Percentiles rank a stretch among this genome's conserved stretches.
phyloP scores from a whole-genome alignment of 2,888 invertebrate genomes.

The Andrena fulva region DNA sequence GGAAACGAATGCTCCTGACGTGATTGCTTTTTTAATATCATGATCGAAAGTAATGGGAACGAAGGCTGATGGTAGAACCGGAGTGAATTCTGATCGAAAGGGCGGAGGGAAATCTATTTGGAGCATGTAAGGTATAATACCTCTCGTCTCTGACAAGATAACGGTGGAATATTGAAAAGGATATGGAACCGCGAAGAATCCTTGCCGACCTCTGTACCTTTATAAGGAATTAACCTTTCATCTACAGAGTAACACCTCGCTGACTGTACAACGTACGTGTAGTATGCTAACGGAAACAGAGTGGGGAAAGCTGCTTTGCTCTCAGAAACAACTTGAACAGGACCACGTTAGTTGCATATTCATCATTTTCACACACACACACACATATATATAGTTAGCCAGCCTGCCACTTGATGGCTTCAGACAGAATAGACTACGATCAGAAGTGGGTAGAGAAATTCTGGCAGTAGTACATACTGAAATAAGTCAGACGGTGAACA shows the following conservation, averaged over 20 bases:
- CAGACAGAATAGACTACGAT: too few species aligned
- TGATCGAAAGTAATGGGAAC: constrained; percentile 8
- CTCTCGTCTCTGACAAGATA: neutral
- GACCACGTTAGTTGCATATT: constrained; percentile 2
- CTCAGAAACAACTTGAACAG: neutral
- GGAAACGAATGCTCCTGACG: constrained; percentile 49
- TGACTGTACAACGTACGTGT: neutral
- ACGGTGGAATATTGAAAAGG: neutral
- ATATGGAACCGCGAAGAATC: neutral
- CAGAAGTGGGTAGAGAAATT: too few species aligned
- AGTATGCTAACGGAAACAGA: neutral
- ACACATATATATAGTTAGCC: neutral
- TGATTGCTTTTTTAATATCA: constrained; percentile 50
- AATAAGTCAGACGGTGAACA: too few species aligned
- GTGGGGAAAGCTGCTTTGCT: neutral
- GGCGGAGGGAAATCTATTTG: constrained; percentile 22
- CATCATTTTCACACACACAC: neutral
- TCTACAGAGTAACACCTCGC: neutral
- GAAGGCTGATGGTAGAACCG: constrained; percentile 2
- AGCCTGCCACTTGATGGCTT: neutral
- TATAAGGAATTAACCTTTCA: neutral
- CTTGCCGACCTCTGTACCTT: neutral
- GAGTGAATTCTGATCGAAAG: constrained; percentile 11
- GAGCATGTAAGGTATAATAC: constrained; percentile 5
- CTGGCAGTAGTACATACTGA: too few species aligned